Conservation (phyloP, 2,888 invertebrate genomes). For the Beris chalybata region DNA sequence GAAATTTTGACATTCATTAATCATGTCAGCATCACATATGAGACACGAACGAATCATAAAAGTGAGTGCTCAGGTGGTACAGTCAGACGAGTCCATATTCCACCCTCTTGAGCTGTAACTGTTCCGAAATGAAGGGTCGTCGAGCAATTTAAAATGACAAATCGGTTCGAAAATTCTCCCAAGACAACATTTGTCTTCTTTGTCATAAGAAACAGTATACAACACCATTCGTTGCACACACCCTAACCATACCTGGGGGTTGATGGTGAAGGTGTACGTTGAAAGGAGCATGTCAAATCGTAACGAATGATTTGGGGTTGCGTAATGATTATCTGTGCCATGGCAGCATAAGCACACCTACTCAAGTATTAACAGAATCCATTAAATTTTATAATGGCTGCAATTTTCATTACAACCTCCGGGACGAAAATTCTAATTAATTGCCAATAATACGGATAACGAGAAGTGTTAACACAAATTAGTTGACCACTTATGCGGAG, state of each 20-base stretch:
- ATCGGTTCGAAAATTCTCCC: conserved; percentile 33
- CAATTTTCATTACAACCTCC: conserved; percentile 14
- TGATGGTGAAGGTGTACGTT: conserved; percentile 1
- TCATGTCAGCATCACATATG: conserved; percentile 27
- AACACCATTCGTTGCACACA: not conserved
- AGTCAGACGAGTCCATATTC: conserved; percentile 10
- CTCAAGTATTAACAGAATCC: not conserved
- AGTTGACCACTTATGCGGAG: conserved; percentile 28
- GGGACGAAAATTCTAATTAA: conserved; percentile 16
- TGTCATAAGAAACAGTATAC: not conserved
- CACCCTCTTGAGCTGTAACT: conserved; percentile 7
- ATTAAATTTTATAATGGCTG: not conserved
- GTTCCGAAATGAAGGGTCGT: conserved; percentile 22
- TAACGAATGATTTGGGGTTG: conserved; percentile 20
- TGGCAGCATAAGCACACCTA: conserved; percentile 5
- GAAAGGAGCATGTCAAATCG: conserved; percentile 21
- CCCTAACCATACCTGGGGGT: not conserved
- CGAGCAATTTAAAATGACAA: conserved; percentile 36
- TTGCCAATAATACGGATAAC: conserved; percentile 35
- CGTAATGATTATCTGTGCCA: conserved; percentile 3
- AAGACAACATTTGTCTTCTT: conserved; percentile 32
- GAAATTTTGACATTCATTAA: conserved; percentile 21
- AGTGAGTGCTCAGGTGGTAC: conserved; percentile 12
- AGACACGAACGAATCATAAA: conserved; percentile 19
- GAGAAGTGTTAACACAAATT: conserved; percentile 39